Evolutionary conservation across 2,888 invertebrate species (phyloP).

Genomic region (Geotrupes spiniger): DNA sequence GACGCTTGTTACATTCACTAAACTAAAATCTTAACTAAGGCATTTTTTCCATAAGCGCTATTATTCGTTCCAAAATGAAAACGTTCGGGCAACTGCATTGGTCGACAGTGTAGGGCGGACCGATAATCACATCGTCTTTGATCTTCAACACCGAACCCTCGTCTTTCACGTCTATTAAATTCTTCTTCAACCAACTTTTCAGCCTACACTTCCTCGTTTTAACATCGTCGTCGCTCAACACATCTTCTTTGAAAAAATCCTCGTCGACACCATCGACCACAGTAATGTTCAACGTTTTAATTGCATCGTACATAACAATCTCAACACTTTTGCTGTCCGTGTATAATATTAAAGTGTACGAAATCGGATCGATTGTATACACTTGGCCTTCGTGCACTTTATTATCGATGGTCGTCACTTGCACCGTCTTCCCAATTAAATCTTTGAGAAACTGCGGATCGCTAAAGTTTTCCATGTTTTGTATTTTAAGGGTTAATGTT

Average conservation of each 20-base stretch:
- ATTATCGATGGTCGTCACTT: constrained; percentile 36
- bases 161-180: constrained; percentile 44
- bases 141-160: constrained; percentile 42
- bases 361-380: constrained; percentile 44
- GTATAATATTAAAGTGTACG: constrained; percentile 40
- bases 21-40: too few relatives aligned
- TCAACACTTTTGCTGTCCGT: constrained; percentile 23
- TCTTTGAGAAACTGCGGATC: constrained; percentile 36
- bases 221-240: constrained; percentile 11
- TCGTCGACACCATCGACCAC: constrained; percentile 23
- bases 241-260: constrained; percentile 9
- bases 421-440: constrained; percentile 39
- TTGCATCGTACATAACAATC: constrained; percentile 33
- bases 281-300: constrained; percentile 34
- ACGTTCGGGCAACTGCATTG: constrained; percentile 47
- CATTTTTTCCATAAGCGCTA: constrained; percentile 44
- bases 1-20: too few relatives aligned
- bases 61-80: constrained; percentile 45
- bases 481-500: too few relatives aligned
- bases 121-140: constrained; percentile 43
- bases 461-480: constrained; percentile 10
- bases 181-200: constrained; percentile 44
- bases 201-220: constrained; percentile 25
- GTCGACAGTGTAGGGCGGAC: constrained; percentile 45
- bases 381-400: constrained; percentile 35